Evolutionary conservation across 1,140 invertebrate species (phyloP).

Genomic region (Drosophila nebulosa): DNA sequence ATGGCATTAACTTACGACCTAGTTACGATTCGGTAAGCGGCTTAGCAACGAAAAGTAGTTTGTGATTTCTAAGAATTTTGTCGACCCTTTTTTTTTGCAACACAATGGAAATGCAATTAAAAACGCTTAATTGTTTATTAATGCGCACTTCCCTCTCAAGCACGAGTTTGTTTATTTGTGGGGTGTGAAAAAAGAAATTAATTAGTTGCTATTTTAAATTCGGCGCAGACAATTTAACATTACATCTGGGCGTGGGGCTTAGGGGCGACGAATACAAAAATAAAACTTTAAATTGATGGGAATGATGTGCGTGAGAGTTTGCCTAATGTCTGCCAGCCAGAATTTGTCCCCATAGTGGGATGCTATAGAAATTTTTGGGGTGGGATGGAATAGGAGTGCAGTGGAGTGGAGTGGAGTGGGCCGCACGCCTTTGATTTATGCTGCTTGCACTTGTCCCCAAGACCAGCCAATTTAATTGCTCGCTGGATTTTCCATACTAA

Average conservation of each 20-base stretch:
- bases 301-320: conserved; percentile 32
- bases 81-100: not conserved
- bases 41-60: conserved; percentile 37
- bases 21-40: conserved; percentile 25
- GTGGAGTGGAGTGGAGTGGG: not conserved
- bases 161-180: not conserved
- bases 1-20: not conserved
- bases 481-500: conserved; percentile 68
- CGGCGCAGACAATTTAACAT: conserved; percentile 69
- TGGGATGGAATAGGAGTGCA: not conserved
- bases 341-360: not conserved
- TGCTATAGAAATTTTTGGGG: no score
- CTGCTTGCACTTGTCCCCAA: conserved; percentile 53
- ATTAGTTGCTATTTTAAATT: conserved; percentile 75
- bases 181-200: conserved; percentile 72
- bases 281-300: conserved; percentile 20
- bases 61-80: conserved; percentile 42
- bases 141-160: conserved; percentile 57
- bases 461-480: conserved; percentile 69
- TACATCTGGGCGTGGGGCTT: conserved; percentile 7
- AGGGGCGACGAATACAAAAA: conserved; percentile 32
- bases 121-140: conserved; percentile 73
- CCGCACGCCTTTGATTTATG: conserved; percentile 63
- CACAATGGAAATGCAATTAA: conserved; percentile 58
- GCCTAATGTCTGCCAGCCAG: conserved; percentile 26